A percentile compares a stretch with the other conserved stretches of the same genome.
phyloP scores from a whole-genome alignment of 2,113 vertebrate genomes.

The Bolborhynchus lineola region DNA sequence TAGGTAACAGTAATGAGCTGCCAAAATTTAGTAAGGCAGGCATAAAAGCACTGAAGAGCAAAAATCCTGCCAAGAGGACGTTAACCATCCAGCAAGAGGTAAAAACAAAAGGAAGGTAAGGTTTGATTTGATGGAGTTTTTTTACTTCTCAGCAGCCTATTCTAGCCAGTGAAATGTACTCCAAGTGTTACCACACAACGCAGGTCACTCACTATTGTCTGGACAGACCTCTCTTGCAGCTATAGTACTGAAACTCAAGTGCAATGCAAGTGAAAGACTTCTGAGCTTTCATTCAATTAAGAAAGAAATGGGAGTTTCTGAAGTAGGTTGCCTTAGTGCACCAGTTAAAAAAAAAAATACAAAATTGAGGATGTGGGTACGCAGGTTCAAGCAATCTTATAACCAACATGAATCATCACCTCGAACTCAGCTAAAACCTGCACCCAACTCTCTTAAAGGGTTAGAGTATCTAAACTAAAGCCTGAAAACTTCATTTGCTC shows the following conservation, averaged over 20 bases:
- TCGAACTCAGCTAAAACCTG: neutral
- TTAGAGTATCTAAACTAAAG: neutral
- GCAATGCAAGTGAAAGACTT: neutral
- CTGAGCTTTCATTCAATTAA: neutral
- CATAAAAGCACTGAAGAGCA: neutral
- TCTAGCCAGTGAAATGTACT: neutral
- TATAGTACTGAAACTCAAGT: neutral
- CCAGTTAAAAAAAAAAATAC: neutral
- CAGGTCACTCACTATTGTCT: rapidly evolving
- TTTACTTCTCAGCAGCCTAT: neutral
- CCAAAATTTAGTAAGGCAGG: constrained; percentile 37
- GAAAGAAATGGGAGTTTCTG: neutral
- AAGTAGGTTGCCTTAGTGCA: neutral
- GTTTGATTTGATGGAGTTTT: neutral
- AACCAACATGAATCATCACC: constrained; percentile 22
- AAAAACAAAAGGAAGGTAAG: neutral
- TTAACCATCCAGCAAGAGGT: neutral
- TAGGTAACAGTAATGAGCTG: constrained; percentile 35
- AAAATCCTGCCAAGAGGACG: neutral
- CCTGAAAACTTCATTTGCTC: neutral
- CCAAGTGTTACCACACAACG: neutral
- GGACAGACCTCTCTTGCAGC: neutral
- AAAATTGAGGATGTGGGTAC: neutral
- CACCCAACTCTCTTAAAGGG: neutral
- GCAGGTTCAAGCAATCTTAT: neutral